Base-by-base conservation (phyloP, 2,113 vertebrate species). In the Gymnobelideus leadbeateri region DNA sequence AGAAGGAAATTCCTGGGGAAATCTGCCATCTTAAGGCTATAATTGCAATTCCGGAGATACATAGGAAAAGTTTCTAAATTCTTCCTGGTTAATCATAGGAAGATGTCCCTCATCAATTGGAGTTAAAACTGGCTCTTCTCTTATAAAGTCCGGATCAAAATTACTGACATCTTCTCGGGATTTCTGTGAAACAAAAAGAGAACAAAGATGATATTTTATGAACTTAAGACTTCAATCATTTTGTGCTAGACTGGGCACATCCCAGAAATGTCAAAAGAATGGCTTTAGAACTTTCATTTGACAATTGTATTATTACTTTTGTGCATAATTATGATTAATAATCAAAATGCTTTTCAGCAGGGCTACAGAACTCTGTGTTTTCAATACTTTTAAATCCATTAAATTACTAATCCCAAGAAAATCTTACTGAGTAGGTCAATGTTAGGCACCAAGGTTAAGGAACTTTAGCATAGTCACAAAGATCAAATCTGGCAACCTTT, bases 141-240 rank as follows among this genome's bases (percentile, higher is more conserved):
- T 99, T 92, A 99, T 99, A 95, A 99, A 99, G 98, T 99, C 99
- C 0, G 99, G 99, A 98, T 99, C 99, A 93, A 99, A 99, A 98
- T 99, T 99, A 98, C 99, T 99, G 96, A 99, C 99, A 0, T 99
- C 99, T 97, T 99, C 99, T 93, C 99, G 98, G 26, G 99, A 99
- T 99, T 99, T 99, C 99, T 99, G 98, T 90, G 91, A 97, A 97
- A 97, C 0, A 57, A 96, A 98, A 96, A 98, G 89, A 96, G 93
- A 98, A 98, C 51, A 97, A 94, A 93, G 93, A 57, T 97, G 51
- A 97, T 31, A 97, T 0, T 49, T 94, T 68, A 93, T 9, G 94
- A 77, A 26, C 3, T 0, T 0, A 4, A 37, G 94, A 51, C 57
- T 55, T 47, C 28, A 37, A 28, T 54, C 1, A 5, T 93, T 92